Evolutionary conservation across 2,888 invertebrate species (phyloP), one percentile per base, ranked within the genome.

Genomic region (Nesidiocoris tenuis): DNA sequence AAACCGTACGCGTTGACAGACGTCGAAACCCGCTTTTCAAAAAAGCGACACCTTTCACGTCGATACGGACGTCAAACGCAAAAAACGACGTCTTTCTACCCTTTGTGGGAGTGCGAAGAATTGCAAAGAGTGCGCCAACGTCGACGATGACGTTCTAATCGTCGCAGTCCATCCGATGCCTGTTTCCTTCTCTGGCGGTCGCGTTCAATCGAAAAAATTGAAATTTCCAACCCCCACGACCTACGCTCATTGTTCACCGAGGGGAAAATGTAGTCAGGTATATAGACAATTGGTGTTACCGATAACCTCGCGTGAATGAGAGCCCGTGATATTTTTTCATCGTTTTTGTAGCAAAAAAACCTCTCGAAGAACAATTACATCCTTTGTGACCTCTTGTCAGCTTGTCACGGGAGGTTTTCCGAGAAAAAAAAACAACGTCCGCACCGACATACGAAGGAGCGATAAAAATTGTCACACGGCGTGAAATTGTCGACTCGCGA

Each of bases 401-500:
- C 64, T 64, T 23, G 64, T 64, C 64, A n/a, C 17, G 21, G 61
- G 61, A 12, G 1, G 61, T 3, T 3, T 18, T 21, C 5, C 17
- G 61, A 12, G 39, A 39, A 39, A 39, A 39, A 39, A 39, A 12
- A 39, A 12, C 12, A 3, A 12, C 39, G 39, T 39, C 39, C 39
- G 39, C 12, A 61, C 17, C 19, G 61, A 22, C 22, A 39, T 39
- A 39, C 39, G 39, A 64, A 64, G 39, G 19, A 25, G 61, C 24
- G 59, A 71, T 61, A 71, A 71, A 71, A 71, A 71, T 71, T 61
- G 71, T 71, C 71, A 71, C 65, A 24, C 71, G 39, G 61, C 71
- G 61, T 71, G 71, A 71, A 71, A 71, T 71, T 71, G 61, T 59
- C 39, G 61, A 25, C 39, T 59, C 23, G 64, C 23, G 64, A 24